Conservation (phyloP, 2,797 vertebrate species). For the Sebastes vulpes region DNA sequence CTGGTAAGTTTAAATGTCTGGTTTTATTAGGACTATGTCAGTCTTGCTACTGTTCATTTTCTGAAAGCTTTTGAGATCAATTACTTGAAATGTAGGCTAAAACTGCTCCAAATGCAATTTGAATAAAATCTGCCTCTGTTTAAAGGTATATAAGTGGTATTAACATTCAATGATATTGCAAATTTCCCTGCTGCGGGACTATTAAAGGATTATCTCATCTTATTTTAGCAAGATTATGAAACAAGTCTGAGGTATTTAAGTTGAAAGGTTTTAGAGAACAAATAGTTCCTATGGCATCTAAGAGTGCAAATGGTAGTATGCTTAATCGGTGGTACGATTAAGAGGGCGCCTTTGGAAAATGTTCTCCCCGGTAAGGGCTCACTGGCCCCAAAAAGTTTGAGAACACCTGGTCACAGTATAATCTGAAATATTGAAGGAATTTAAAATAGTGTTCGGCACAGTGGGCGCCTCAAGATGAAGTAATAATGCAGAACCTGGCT, state of each 20-base stretch:
- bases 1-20: background rate
- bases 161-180: background rate
- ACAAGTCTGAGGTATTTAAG: background rate
- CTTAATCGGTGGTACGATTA: too few relatives aligned
- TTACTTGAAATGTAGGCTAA: background rate
- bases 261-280: background rate
- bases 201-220: too few relatives aligned
- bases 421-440: too few relatives aligned
- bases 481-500: too few relatives aligned
- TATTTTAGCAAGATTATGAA: background rate
- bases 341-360: too few relatives aligned
- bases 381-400: background rate
- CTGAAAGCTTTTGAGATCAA: background rate
- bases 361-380: too few relatives aligned
- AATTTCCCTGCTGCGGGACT: fast-evolving
- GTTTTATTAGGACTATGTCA: background rate
- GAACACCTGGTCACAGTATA: background rate
- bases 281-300: background rate
- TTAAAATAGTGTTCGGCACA: too few relatives aligned
- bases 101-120: too few relatives aligned
- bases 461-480: too few relatives aligned
- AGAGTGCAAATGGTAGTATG: background rate
- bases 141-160: background rate
- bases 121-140: background rate
- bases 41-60: background rate